Conservation (phyloP, 2,113 vertebrate species). For the Pangasianodon gigas region DNA sequence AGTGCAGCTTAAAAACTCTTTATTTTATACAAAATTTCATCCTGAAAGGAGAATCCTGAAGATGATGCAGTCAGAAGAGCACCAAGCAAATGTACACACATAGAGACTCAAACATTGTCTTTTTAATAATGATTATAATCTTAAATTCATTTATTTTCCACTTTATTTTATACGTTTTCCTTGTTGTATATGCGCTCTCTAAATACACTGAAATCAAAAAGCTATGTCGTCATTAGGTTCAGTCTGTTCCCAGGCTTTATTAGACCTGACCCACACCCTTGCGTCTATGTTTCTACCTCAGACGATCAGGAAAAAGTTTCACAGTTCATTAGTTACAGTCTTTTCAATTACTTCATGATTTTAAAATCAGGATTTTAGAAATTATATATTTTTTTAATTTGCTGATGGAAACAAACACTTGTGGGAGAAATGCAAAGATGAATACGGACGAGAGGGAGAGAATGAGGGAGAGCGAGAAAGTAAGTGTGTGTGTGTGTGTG, state of each 20-base stretch:
- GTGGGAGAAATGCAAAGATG: neutral
- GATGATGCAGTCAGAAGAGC: neutral
- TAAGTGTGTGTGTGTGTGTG: neutral
- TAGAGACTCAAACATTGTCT: neutral
- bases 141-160: neutral
- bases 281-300: neutral
- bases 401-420: neutral
- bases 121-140: neutral
- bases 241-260: neutral
- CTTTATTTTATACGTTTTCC: neutral
- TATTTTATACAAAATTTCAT: neutral
- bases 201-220: neutral
- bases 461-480: neutral
- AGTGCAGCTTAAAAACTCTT: neutral
- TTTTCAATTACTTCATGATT: neutral
- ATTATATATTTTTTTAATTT: neutral
- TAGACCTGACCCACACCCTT: neutral
- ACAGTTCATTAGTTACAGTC: neutral
- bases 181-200: neutral
- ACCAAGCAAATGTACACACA: neutral
- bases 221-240: neutral
- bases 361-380: neutral
- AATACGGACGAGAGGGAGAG: neutral
- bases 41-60: neutral
- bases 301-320: neutral